These are phyloP conservation scores for Xiphophorus maculatus DNA, from an alignment of 2,113 vertebrate genomes.

Conservation along the genomic window DNA sequence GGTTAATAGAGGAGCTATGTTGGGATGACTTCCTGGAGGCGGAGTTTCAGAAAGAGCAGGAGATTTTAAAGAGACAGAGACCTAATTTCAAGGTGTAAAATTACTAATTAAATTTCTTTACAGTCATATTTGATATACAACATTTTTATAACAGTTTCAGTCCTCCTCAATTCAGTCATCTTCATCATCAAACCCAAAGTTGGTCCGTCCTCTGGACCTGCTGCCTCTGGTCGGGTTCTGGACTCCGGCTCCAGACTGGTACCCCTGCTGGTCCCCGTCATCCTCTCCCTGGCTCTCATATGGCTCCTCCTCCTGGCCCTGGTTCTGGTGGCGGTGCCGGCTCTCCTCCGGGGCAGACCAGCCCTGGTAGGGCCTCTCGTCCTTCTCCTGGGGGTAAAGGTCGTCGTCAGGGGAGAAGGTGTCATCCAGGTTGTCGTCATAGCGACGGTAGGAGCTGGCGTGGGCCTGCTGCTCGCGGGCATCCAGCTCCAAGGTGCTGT, in stretches of 20 bases:
- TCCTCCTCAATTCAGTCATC: constrained; percentile 36
- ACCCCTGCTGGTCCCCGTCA: constrained; percentile 31
- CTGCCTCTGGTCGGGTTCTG: not conserved
- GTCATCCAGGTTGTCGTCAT: constrained; percentile 88
- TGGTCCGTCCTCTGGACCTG: constrained; percentile 53
- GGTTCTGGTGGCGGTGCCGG: constrained; percentile 52
- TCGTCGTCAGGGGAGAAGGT: constrained; percentile 83
- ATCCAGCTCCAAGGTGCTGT: constrained; percentile 92
- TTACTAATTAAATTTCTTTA: too few relatives aligned
- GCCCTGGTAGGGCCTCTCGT: constrained; percentile 81
- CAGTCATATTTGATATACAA: too few relatives aligned
- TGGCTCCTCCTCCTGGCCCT: constrained; percentile 18
- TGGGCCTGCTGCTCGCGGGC: constrained; percentile 89
- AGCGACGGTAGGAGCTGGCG: constrained; percentile 94
- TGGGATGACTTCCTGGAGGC: too few relatives aligned
- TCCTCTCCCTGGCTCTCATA: constrained; percentile 22
- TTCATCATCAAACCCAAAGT: constrained; percentile 62
- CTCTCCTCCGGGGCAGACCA: constrained; percentile 85
- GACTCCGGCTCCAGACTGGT: constrained; percentile 60
- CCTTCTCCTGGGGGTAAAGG: constrained; percentile 75
- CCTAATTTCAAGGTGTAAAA: too few relatives aligned
- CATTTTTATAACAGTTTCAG: not conserved
- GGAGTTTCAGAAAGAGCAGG: too few relatives aligned
- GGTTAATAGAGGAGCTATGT: too few relatives aligned
- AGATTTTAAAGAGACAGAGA: too few relatives aligned